Evolutionary conservation across 2,113 vertebrate species (phyloP).

Genomic region (Argyrosomus japonicus): DNA sequence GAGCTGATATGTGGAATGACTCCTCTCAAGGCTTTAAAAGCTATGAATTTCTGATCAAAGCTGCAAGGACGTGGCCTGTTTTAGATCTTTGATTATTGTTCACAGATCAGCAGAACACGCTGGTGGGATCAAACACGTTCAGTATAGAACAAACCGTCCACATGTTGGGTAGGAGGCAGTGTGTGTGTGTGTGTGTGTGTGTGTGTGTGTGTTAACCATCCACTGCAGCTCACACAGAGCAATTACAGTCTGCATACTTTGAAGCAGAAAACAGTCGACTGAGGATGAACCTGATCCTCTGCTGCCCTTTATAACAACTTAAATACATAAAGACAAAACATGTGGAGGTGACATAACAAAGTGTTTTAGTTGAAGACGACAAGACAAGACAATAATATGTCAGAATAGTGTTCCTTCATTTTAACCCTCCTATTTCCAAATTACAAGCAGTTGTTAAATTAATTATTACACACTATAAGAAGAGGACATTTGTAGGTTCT

Average conservation of each 20-base stretch:
- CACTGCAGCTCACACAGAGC: not conserved
- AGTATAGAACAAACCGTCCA: constrained; percentile 4
- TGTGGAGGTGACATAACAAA: not conserved
- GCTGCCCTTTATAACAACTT: no score
- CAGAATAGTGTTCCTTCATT: no score
- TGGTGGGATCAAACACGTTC: constrained; percentile 23
- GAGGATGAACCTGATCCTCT: not conserved
- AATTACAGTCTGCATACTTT: not conserved
- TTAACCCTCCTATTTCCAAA: not conserved
- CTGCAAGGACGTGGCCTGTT: not conserved
- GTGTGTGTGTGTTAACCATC: not conserved
- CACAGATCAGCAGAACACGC: constrained; percentile 14
- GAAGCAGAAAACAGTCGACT: not conserved
- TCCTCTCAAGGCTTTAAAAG: constrained; percentile 20
- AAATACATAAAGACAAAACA: not conserved
- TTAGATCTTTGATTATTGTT: constrained; percentile 40
- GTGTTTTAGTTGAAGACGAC: not conserved
- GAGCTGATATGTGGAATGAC: not conserved
- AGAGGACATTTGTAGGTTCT: not conserved
- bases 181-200: not conserved
- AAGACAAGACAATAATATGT: not conserved
- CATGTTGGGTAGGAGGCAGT: constrained; percentile 23
- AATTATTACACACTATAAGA: not conserved
- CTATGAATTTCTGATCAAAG: constrained; percentile 31
- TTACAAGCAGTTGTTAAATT: not conserved